These are phyloP conservation scores for Eulemur mongoz DNA, from an alignment of 2,797 vertebrate genomes.

Conservation along the genomic window DNA sequence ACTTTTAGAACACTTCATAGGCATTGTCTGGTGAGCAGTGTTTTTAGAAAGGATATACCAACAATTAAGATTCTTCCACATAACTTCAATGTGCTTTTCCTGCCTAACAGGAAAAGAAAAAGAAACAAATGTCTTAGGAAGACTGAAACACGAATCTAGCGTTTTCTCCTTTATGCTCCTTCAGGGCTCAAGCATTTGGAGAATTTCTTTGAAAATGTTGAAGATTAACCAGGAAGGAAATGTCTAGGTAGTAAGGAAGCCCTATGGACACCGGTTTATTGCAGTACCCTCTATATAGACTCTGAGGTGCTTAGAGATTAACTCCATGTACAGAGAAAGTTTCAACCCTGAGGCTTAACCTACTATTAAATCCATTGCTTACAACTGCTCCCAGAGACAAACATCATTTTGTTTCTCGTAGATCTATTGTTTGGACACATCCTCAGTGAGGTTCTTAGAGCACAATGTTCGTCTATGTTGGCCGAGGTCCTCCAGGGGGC, in stretches of 20 bases:
- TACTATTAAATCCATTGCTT: not conserved
- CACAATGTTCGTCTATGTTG: not conserved
- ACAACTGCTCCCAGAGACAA: not conserved
- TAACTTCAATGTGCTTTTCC: not conserved
- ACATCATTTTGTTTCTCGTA: not conserved
- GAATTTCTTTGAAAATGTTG: slow-evolving; percentile 1
- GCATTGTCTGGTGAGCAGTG: not conserved
- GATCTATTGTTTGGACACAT: not conserved
- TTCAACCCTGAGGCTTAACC: not conserved
- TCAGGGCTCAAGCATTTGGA: not conserved
- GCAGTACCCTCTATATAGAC: not conserved
- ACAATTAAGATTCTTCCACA: not conserved
- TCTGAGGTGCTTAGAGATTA: not conserved
- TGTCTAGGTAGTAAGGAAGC: not conserved
- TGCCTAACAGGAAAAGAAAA: not conserved
- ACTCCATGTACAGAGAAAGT: not conserved
- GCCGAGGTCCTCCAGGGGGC: slow-evolving; percentile 45
- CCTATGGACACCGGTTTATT: not conserved
- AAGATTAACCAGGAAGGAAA: not conserved
- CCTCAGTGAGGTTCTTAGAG: not conserved
- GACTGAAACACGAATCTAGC: not conserved
- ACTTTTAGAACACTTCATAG: not conserved
- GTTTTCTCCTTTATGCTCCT: not conserved
- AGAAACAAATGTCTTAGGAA: not conserved
- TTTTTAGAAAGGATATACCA: not conserved